Conservation (phyloP, 2,888 invertebrate species). For the Rhamnusium bicolor region DNA sequence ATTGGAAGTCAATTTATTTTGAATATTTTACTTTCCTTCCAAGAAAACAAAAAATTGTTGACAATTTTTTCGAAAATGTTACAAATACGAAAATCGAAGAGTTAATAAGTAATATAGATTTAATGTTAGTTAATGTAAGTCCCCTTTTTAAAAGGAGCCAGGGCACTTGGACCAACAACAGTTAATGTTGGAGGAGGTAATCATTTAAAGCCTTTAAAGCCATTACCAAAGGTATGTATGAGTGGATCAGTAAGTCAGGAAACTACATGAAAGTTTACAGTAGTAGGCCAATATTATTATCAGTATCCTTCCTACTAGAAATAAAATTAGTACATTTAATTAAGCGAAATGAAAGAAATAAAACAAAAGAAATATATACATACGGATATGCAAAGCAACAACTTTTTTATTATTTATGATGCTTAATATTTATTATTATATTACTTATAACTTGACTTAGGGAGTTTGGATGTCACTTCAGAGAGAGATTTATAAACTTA, state of each 20-base stretch:
- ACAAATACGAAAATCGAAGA: conserved; percentile 47
- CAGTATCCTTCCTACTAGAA: too few relatives aligned
- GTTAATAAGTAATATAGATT: conserved; percentile 28
- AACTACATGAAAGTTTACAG: not conserved
- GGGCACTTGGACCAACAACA: conserved; percentile 38
- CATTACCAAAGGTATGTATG: conserved; percentile 57
- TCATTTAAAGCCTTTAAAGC: conserved; percentile 57
- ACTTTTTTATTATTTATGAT: too few relatives aligned
- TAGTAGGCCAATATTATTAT: too few relatives aligned
- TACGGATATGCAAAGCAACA: too few relatives aligned
- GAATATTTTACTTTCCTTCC: conserved; percentile 37
- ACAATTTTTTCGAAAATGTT: conserved; percentile 34
- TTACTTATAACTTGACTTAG: too few relatives aligned
- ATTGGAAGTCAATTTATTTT: conserved; percentile 23
- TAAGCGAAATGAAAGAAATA: too few relatives aligned
- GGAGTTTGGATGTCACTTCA: too few relatives aligned
- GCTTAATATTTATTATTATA: too few relatives aligned
- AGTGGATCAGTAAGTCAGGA: not conserved
- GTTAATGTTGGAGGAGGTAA: conserved; percentile 46
- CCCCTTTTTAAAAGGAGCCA: conserved; percentile 36
- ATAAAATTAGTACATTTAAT: too few relatives aligned
- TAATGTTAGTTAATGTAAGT: conserved; percentile 39
- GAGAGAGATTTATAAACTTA: too few relatives aligned
- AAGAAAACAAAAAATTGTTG: conserved; percentile 31
- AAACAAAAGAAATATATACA: too few relatives aligned